A percentile compares a stretch with the other conserved stretches of the same genome.
phyloP scores from a whole-genome alignment of 2,797 vertebrate species.

The Sardinella longiceps region DNA sequence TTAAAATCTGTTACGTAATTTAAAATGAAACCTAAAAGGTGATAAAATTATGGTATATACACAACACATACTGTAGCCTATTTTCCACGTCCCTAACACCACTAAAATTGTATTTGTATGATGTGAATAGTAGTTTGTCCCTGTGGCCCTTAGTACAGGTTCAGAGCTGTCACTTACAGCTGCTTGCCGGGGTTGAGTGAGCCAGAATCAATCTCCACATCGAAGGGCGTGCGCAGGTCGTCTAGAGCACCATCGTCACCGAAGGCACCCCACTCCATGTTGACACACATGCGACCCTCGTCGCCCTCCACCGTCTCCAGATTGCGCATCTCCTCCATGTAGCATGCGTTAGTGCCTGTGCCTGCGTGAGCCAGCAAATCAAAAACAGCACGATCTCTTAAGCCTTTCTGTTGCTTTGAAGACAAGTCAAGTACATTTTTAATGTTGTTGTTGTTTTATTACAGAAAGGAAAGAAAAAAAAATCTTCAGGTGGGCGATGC shows the following conservation, averaged over 20 bases:
- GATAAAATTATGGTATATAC: too few species aligned
- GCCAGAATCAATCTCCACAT: slow-evolving; percentile 90
- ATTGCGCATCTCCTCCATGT: slow-evolving; percentile 98
- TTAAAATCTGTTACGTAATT: too few species aligned
- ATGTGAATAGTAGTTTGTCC: background rate
- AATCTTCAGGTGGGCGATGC: background rate
- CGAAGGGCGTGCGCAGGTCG: slow-evolving; percentile 88
- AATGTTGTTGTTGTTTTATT: background rate
- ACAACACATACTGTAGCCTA: too few species aligned
- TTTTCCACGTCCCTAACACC: too few species aligned
- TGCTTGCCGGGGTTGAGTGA: slow-evolving; percentile 95
- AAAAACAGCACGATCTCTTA: too few species aligned
- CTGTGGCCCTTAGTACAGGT: background rate
- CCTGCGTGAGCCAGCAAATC: slow-evolving; percentile 70
- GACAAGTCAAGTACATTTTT: background rate
- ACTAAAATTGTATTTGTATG: too few species aligned
- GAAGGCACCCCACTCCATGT: slow-evolving; percentile 97
- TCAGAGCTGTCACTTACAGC: slow-evolving; percentile 78
- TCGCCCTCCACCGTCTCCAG: slow-evolving; percentile 91
- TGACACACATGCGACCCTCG: slow-evolving; percentile 94
- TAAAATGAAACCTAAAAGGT: too few species aligned
- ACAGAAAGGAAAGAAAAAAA: background rate
- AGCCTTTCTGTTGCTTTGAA: too few species aligned
- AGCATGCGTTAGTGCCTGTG: slow-evolving; percentile 93
- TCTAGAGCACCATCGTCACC: slow-evolving; percentile 87